Conservation (phyloP, 2,797 vertebrate species). For the Mormyrus hasselquistii region DNA sequence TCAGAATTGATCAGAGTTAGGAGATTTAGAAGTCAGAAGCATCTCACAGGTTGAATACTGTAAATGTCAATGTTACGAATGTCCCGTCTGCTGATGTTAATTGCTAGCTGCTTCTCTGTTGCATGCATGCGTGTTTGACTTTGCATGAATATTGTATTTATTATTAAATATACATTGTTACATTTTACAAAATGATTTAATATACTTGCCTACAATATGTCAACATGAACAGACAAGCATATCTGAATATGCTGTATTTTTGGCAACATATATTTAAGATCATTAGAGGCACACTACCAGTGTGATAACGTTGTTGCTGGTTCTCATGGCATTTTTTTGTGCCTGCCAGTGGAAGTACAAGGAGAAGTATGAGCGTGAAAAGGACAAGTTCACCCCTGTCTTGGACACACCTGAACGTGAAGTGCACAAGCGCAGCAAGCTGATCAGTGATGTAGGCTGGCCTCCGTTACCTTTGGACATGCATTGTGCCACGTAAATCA, state of each 20-base stretch:
- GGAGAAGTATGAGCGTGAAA: conserved; percentile 84
- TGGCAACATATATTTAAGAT: neutral
- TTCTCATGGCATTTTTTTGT: neutral
- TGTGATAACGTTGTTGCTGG: conserved; percentile 17
- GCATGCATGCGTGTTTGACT: neutral
- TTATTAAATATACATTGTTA: neutral
- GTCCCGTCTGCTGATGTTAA: neutral
- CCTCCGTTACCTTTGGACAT: neutral
- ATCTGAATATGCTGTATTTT: neutral
- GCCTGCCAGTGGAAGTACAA: conserved; percentile 78
- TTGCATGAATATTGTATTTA: neutral
- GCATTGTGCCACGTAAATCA: neutral
- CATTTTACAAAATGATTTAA: neutral
- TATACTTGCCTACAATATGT: neutral
- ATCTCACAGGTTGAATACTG: neutral
- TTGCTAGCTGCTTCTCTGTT: neutral
- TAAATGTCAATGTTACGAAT: neutral
- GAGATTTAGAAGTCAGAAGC: neutral
- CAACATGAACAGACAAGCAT: neutral
- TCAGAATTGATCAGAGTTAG: neutral
- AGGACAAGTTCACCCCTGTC: conserved; percentile 81
- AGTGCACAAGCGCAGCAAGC: conserved; percentile 79
- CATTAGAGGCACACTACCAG: neutral
- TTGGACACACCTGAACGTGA: conserved; percentile 89
- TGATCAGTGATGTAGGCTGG: conserved; percentile 83